A percentile compares a stretch with the other conserved stretches of the same genome.
Evolutionary conservation across 2,888 invertebrate genomes (phyloP).

Genomic region (Cyclophora punctaria): DNA sequence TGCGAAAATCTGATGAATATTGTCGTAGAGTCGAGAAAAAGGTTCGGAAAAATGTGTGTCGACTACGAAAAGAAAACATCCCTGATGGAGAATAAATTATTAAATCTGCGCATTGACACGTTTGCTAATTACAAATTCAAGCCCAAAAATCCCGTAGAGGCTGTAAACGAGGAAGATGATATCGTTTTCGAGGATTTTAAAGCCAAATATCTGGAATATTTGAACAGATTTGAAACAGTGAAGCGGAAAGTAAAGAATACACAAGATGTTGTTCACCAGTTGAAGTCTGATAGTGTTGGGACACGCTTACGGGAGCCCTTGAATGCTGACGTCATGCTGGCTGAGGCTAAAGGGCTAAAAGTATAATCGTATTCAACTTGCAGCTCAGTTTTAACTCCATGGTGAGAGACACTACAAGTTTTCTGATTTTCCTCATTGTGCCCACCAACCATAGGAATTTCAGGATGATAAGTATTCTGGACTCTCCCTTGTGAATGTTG

Average conservation of each 20-base stretch:
- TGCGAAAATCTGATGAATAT: slow-evolving; percentile 61
- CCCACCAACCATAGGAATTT: too few relatives aligned
- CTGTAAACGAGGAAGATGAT: slow-evolving; percentile 26
- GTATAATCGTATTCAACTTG: slow-evolving; percentile 27
- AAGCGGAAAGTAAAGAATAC: slow-evolving; percentile 37
- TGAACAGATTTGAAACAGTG: slow-evolving; percentile 34
- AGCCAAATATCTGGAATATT: slow-evolving; percentile 32
- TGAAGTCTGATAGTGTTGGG: slow-evolving; percentile 40
- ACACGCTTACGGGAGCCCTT: slow-evolving; percentile 39
- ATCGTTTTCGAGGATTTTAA: slow-evolving; percentile 45
- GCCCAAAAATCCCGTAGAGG: slow-evolving; percentile 33
- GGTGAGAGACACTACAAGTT: too few relatives aligned
- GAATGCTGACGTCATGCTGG: slow-evolving; percentile 38
- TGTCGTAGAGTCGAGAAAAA: slow-evolving; percentile 64
- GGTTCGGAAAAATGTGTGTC: slow-evolving; percentile 49
- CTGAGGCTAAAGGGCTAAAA: slow-evolving; percentile 36
- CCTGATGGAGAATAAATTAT: slow-evolving; percentile 46
- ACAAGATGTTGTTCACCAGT: slow-evolving; percentile 40
- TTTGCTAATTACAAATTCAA: slow-evolving; percentile 45
- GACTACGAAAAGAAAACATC: slow-evolving; percentile 52
- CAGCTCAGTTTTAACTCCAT: too few relatives aligned
- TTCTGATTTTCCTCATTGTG: too few relatives aligned
- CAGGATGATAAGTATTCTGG: too few relatives aligned
- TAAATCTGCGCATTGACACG: slow-evolving; percentile 47
- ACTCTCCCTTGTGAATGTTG: too few relatives aligned